Evolutionary conservation across 2,888 invertebrate species (phyloP).

Genomic region (Pseudococcus viburni): DNA sequence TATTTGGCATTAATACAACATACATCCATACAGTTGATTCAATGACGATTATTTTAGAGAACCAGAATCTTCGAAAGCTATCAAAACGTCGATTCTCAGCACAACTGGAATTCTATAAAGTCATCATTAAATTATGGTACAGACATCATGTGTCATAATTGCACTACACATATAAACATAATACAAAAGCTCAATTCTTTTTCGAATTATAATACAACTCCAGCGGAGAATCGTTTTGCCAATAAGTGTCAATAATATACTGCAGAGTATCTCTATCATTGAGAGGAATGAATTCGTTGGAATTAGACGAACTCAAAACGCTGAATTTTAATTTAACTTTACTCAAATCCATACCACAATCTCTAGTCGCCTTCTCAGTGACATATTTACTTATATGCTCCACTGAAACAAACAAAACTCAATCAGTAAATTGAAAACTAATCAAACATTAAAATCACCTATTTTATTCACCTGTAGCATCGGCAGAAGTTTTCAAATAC

Average conservation of each 20-base stretch:
- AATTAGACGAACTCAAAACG: slow-evolving; percentile 90
- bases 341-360: slow-evolving; percentile 83
- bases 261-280: slow-evolving; percentile 92
- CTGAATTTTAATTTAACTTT: slow-evolving; percentile 81
- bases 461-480: slow-evolving; percentile 84
- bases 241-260: slow-evolving; percentile 94
- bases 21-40: background rate
- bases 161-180: background rate
- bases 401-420: slow-evolving; percentile 75
- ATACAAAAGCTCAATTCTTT: slow-evolving; percentile 28
- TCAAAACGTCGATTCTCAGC: background rate
- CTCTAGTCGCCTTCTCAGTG: slow-evolving; percentile 90
- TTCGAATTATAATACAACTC: slow-evolving; percentile 92
- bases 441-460: background rate
- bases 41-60: background rate
- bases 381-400: slow-evolving; percentile 96
- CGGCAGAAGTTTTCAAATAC: slow-evolving; percentile 97
- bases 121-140: background rate
- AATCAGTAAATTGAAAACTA: too few species aligned
- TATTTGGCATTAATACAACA: slow-evolving; percentile 44
- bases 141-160: background rate
- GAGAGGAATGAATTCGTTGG: slow-evolving; percentile 86
- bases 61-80: background rate
- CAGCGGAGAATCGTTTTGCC: slow-evolving; percentile 94
- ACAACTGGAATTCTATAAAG: background rate